Base-by-base conservation (phyloP, 2,113 vertebrate genomes). In the Corythornis cristatus region DNA sequence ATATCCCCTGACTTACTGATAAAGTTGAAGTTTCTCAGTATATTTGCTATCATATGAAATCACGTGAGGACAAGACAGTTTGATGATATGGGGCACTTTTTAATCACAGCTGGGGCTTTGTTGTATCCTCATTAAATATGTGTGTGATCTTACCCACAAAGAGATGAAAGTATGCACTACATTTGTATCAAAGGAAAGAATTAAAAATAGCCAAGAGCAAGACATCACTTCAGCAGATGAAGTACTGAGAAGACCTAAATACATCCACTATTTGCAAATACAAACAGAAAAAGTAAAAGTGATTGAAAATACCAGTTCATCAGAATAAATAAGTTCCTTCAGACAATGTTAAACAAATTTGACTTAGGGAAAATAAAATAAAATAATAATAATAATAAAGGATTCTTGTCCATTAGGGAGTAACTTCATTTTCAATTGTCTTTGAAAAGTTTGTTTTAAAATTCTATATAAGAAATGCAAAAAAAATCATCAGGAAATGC, bases 181-280 rank as follows among this genome's bases (percentile, higher is more conserved):
- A 19, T 89, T 87, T 65, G 31, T 82, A 89, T 79, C 89, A 95
- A 93, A 93, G 50, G 12, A 85, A 83, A 87, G 71, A 89, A 92
- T 73, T 93, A 87, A 96, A 92, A 93, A 95, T 79, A 95, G 79
- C 74, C 87, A 70, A 89, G 31, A 91, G 82, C 54, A 73, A 93
- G 54, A 73, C 12, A 91, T 75, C 50, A 31, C 10, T 68, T 91
- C 74, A 86, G 40, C 19, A 91, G 58, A 61, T 51, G 35, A 89
- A 79, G n/a, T 51, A 89, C 50, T 79, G 50, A 86, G 48, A 31
- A 93, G 65, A 89, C 73, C 77, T 88, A 89, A 86, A 95, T 92
- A 60, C 42, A 77, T 77, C 76, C 13, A 66, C 33, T 70, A 22
- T 87, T 88, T 83, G 5, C 40, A 92, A 86, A 90, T 19, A 82